Percentiles rank a stretch among this genome's conserved stretches.
Conservation (phyloP, 2,888 invertebrate genomes). For the Cephus sareptanus region DNA sequence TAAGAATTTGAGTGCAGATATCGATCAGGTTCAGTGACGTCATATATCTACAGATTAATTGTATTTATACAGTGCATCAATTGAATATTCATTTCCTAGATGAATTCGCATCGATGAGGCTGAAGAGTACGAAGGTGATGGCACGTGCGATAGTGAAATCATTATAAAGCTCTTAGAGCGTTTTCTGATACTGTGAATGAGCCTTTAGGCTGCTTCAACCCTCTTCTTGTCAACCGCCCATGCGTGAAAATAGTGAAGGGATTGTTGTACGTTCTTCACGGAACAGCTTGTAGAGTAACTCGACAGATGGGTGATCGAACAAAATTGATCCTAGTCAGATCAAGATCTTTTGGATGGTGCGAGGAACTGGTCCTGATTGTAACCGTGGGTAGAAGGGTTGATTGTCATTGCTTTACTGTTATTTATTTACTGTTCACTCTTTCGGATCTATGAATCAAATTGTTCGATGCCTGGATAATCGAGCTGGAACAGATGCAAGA, state of each 20-base stretch:
- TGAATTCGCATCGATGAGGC: not conserved
- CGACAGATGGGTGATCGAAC: slow-evolving; percentile 26
- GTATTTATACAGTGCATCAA: not conserved
- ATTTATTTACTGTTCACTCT: not conserved
- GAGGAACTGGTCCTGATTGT: not conserved
- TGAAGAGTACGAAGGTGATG: not conserved
- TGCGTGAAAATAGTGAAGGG: slow-evolving; percentile 35
- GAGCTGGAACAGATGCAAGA: not conserved
- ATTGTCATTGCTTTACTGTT: not conserved
- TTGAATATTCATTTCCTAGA: not conserved
- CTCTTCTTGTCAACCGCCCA: slow-evolving; percentile 41
- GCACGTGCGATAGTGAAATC: not conserved
- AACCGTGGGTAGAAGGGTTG: not conserved
- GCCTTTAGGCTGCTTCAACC: not conserved
- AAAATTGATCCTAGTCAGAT: slow-evolving; percentile 1
- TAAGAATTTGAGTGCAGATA: not conserved
- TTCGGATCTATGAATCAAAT: not conserved
- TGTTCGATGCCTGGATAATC: not conserved
- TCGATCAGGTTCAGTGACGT: not conserved
- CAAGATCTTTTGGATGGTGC: not conserved
- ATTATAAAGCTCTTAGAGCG: not conserved
- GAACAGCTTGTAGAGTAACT: not conserved
- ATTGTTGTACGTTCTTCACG: slow-evolving; percentile 9
- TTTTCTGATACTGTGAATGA: not conserved
- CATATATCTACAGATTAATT: not conserved